phyloP scores from a whole-genome alignment of 2,888 invertebrate genomes.

The Ommatoiulus sabulosus region DNA sequence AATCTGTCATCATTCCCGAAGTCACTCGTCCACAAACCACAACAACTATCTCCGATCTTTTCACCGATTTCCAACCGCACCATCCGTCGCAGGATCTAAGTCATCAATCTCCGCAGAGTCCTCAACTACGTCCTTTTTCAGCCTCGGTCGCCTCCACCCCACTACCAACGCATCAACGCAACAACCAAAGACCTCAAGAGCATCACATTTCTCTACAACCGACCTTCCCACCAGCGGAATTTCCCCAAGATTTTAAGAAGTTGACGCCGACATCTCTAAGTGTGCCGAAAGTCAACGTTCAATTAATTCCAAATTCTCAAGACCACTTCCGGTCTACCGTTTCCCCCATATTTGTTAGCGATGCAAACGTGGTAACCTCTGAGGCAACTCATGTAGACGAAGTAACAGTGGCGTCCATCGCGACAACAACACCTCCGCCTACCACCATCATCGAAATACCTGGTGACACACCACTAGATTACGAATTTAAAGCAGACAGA shows the following conservation, averaged over 20 bases:
- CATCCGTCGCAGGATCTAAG: slow-evolving; percentile 51
- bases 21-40: not conserved
- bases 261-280: slow-evolving; percentile 49
- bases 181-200: not conserved
- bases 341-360: not conserved
- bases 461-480: not conserved
- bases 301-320: not conserved
- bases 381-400: not conserved
- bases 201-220: not conserved
- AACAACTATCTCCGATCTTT: slow-evolving; percentile 4
- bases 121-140: not conserved
- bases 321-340: slow-evolving; percentile 55
- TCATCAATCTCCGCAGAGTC: not conserved
- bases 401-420: not conserved
- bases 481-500: not conserved
- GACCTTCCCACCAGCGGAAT: slow-evolving; percentile 1
- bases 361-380: not conserved
- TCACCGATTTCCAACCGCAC: slow-evolving; percentile 41
- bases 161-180: not conserved
- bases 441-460: not conserved
- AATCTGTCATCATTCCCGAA: not conserved
- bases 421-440: slow-evolving; percentile 26
- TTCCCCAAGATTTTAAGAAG: not conserved
- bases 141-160: not conserved
- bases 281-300: slow-evolving; percentile 18